Evolutionary conservation across 2,113 vertebrate genomes (phyloP), one percentile per base, ranked within the genome.

Genomic region (Triplophysa rosa): DNA sequence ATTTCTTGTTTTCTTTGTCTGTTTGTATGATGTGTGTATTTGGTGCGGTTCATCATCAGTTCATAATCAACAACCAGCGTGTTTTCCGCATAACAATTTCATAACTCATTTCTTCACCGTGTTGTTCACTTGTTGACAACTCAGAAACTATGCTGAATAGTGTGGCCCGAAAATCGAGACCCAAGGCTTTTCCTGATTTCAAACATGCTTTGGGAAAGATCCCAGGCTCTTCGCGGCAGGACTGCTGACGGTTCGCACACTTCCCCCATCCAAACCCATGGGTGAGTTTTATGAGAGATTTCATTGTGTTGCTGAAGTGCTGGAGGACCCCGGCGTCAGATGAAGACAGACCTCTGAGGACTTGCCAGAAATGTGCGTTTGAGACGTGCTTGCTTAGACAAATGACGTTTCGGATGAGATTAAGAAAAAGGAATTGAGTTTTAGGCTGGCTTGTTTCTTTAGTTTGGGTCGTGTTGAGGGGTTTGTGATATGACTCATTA

Each of bases 151-250:
- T 33, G 47, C 63, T 49, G 54, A 63, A 72, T 59, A 4, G 81
- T 79, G 74, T 58, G 8, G 83, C 67, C 82, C 3, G 16, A 80
- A n/a, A 80, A 85, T 85, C 89, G 81, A 59, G 67, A 58, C 54
- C 71, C 26, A 10, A 8, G 21, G n/a, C 29, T 23, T 19, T 29
- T 33, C n/a, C 72, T 85, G 37, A 78, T 74, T 87, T 77, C 54
- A 29, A 82, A 81, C 86, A 85, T 80, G 78, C 66, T 80, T 84
- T 85, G 71, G 82, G 87, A 87, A 72, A 62, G 52, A 78, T 87
- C 83, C 86, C 77, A 84, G 83, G 81, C 83, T 61, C 77, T 77
- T 79, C 84, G 9, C 87, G 87, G 86, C 79, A 8, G 80, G 89
- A 86, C 40, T 72, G 82, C 61, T 21, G 13, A 67, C 77, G 70